Conservation (phyloP, 1,140 invertebrate species). For the Macrostomum lignano region DNA sequence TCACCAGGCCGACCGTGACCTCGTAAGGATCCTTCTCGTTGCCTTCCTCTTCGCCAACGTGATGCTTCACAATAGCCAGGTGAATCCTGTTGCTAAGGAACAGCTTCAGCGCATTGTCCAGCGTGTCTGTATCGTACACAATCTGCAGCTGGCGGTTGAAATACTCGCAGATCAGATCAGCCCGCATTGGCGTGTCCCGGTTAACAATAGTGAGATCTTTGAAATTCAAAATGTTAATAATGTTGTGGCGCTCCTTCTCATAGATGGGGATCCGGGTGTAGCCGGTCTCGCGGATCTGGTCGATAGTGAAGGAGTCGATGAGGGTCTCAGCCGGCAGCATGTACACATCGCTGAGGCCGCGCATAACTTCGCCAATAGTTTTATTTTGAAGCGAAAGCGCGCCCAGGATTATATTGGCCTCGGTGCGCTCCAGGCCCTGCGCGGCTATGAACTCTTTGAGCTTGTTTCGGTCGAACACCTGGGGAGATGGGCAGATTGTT, state of each 20-base stretch:
- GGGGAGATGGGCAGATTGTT: no score
- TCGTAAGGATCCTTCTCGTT: conserved; percentile 17
- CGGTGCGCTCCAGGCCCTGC: conserved; percentile 39
- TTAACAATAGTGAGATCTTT: conserved; percentile 6
- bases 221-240: conserved; percentile 5
- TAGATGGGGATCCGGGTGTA: conserved; percentile 7
- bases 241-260: conserved; percentile 6
- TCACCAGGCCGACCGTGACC: conserved; percentile 31
- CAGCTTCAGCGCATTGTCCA: no score
- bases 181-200: conserved; percentile 1
- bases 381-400: conserved; percentile 38
- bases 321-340: conserved; percentile 5
- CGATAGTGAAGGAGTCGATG: conserved; percentile 1
- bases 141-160: no score
- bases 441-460: no score
- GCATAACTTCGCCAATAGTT: conserved; percentile 7
- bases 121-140: no score
- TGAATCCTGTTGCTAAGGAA: no score
- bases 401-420: conserved; percentile 89
- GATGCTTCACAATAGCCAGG: no score
- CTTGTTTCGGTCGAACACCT: no score
- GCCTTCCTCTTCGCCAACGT: no score
- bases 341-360: conserved; percentile 5
- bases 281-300: conserved; percentile 5
- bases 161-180: no score